Evolutionary conservation across 2,797 vertebrate species (phyloP).

Genomic region (Hafferia zeledoni): DNA sequence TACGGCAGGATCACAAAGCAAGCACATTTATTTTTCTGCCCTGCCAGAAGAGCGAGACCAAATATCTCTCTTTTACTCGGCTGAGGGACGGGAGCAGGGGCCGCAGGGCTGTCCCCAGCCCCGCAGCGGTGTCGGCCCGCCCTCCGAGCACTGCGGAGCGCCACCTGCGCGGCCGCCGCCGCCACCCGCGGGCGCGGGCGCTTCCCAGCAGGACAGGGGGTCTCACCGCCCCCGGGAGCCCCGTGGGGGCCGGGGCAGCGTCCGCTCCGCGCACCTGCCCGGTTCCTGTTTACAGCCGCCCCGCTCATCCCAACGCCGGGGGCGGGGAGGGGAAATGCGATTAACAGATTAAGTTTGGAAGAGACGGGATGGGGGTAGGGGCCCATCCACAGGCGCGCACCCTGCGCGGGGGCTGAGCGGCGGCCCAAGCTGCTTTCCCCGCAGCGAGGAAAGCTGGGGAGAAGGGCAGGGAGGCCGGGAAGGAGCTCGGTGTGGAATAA

Average conservation of each 20-base stretch:
- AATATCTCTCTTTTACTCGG: neutral
- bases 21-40: neutral
- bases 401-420: neutral
- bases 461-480: neutral
- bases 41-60: neutral
- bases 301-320: neutral
- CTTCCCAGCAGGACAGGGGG: neutral
- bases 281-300: neutral
- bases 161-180: neutral
- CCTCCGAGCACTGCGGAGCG: neutral
- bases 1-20: neutral
- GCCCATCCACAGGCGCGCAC: neutral
- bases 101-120: neutral
- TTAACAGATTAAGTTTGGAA: conserved; percentile 37
- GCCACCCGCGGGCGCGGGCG: neutral
- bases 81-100: neutral
- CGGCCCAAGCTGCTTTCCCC: neutral
- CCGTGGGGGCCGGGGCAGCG: neutral
- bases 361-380: neutral
- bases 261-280: conserved; percentile 25
- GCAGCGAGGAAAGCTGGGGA: neutral
- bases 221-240: neutral
- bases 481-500: neutral
- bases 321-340: conserved; percentile 1
- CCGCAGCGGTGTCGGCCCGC: neutral